Conservation (phyloP, 2,113 vertebrate genomes). For the Zapornia atra region DNA sequence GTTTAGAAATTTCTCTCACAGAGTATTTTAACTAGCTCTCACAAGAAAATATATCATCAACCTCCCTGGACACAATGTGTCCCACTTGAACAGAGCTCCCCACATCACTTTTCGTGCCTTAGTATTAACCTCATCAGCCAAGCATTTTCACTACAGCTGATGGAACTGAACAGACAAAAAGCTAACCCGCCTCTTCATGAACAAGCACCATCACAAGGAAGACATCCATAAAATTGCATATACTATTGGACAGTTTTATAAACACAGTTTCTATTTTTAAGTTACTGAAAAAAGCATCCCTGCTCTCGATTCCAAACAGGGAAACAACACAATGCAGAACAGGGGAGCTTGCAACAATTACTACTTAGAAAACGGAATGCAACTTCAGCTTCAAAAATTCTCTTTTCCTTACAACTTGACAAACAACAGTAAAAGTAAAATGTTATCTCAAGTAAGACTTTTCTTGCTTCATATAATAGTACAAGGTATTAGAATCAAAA, state of each 20-base stretch:
- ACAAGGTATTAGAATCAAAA: background rate
- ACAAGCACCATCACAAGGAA: background rate
- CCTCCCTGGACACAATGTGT: background rate
- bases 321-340: background rate
- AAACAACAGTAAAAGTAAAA: background rate
- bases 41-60: background rate
- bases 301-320: background rate
- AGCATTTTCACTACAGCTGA: background rate
- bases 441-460: background rate
- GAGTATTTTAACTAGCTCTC: background rate
- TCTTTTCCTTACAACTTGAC: background rate
- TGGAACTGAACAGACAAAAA: background rate
- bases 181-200: background rate
- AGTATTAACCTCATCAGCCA: background rate
- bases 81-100: background rate
- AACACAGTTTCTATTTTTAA: background rate
- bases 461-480: background rate
- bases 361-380: background rate
- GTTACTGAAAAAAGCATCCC: background rate
- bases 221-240: background rate
- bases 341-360: background rate
- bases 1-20: background rate
- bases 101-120: background rate
- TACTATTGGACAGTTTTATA: background rate
- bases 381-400: background rate